These are phyloP conservation scores for Zeuzera pyrina DNA, from an alignment of 2,888 invertebrate species.

Conservation along the genomic window DNA sequence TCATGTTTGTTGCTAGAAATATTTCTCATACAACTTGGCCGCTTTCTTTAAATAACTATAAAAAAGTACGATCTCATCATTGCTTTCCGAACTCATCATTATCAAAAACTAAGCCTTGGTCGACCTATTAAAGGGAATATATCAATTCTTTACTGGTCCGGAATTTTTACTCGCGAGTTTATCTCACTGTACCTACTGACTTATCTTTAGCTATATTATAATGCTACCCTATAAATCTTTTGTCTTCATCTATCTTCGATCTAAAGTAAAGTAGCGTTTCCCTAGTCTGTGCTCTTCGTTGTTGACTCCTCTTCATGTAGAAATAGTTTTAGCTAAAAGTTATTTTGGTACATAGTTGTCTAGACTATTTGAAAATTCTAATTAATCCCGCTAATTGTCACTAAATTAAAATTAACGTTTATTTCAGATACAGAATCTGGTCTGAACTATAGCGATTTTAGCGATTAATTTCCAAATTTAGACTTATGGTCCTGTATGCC, in stretches of 20 bases:
- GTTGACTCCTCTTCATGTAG: conserved; percentile 63
- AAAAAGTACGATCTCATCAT: too few species aligned
- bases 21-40: too few species aligned
- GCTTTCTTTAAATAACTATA: too few species aligned
- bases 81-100: too few species aligned
- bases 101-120: too few species aligned
- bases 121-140: too few species aligned
- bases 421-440: too few species aligned
- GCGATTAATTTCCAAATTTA: too few species aligned
- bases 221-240: conserved; percentile 22
- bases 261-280: conserved; percentile 31
- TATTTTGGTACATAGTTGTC: conserved; percentile 61
- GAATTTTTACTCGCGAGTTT: background rate
- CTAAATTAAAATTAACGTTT: conserved; percentile 52
- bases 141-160: too few species aligned
- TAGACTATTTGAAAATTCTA: background rate
- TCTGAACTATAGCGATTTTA: too few species aligned
- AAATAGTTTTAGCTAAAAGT: conserved; percentile 43
- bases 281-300: conserved; percentile 60
- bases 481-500: too few species aligned
- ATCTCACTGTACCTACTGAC: conserved; percentile 9
- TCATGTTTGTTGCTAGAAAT: too few species aligned
- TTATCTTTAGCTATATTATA: conserved; percentile 27
- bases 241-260: conserved; percentile 40
- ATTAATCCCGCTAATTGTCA: conserved; percentile 36